These are phyloP conservation scores for Pseudomugil gertrudae DNA, from an alignment of 2,797 vertebrate species.

Conservation along the genomic window DNA sequence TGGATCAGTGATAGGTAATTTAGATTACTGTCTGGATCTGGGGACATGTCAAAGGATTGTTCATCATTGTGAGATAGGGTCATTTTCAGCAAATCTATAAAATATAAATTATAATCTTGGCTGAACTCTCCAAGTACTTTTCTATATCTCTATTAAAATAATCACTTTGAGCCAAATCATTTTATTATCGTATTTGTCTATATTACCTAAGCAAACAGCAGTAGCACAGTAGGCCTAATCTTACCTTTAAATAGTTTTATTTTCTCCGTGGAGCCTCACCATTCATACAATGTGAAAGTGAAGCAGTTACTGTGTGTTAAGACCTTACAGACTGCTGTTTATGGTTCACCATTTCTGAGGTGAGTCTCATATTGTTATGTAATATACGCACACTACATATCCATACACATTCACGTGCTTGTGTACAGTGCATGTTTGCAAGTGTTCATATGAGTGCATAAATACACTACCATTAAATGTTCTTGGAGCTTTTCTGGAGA, in stretches of 20 bases:
- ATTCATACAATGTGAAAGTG: background rate
- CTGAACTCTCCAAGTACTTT: too few relatives aligned
- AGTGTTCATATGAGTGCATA: slow-evolving; percentile 31
- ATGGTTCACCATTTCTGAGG: background rate
- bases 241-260: background rate
- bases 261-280: background rate
- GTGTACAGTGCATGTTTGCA: background rate
- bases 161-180: background rate
- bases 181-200: background rate
- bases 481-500: slow-evolving; percentile 59
- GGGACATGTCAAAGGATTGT: too few relatives aligned
- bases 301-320: background rate
- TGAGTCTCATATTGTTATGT: background rate
- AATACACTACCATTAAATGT: slow-evolving; percentile 59
- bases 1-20: too few relatives aligned
- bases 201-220: background rate
- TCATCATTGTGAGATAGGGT: too few relatives aligned
- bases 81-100: too few relatives aligned
- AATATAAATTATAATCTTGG: too few relatives aligned
- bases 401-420: background rate
- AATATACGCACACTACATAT: background rate
- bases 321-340: background rate
- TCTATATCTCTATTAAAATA: background rate
- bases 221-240: background rate
- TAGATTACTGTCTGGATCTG: too few relatives aligned